A percentile compares a stretch with the other conserved stretches of the same genome.
Conservation (phyloP, 1,140 invertebrate genomes). For the Drosophila guanche region DNA sequence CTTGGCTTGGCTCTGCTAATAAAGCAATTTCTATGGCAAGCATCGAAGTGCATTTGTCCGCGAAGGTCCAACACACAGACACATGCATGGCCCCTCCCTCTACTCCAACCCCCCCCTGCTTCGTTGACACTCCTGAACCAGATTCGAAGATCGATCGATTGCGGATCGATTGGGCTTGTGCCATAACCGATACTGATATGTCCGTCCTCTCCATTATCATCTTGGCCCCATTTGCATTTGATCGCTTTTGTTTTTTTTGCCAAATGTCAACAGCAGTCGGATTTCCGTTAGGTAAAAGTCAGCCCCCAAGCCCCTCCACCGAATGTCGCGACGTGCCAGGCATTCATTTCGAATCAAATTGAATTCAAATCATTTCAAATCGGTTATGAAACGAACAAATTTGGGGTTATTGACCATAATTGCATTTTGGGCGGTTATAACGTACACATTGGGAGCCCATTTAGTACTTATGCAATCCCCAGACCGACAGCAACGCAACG, state of each 20-base stretch:
- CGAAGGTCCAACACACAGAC: conserved; percentile 24
- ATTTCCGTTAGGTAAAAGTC: conserved; percentile 71
- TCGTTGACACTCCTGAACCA: too few species aligned
- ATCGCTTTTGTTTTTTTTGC: conserved; percentile 3
- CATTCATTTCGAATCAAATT: conserved; percentile 14
- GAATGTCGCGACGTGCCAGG: too few species aligned
- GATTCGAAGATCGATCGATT: too few species aligned
- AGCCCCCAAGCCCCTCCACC: too few species aligned
- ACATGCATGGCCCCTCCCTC: neutral
- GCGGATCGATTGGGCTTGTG: neutral
- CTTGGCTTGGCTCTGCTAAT: conserved; percentile 58
- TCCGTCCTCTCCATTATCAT: neutral
- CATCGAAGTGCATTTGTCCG: conserved; percentile 38
- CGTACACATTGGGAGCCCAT: conserved; percentile 27
- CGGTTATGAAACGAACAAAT: conserved; percentile 51
- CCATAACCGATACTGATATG: conserved; percentile 7
- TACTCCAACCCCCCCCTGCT: neutral
- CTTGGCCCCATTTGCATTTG: conserved; percentile 38
- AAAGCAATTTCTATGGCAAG: conserved; percentile 69
- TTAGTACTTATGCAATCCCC: conserved; percentile 32
- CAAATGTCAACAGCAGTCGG: conserved; percentile 22
- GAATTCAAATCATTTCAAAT: neutral
- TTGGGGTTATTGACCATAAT: conserved; percentile 81
- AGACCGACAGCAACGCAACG: too few species aligned
- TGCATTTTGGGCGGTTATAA: conserved; percentile 50